Evolutionary conservation across 2,797 vertebrate species (phyloP), one percentile per base, ranked within the genome.

Genomic region (Propithecus deckenii): DNA sequence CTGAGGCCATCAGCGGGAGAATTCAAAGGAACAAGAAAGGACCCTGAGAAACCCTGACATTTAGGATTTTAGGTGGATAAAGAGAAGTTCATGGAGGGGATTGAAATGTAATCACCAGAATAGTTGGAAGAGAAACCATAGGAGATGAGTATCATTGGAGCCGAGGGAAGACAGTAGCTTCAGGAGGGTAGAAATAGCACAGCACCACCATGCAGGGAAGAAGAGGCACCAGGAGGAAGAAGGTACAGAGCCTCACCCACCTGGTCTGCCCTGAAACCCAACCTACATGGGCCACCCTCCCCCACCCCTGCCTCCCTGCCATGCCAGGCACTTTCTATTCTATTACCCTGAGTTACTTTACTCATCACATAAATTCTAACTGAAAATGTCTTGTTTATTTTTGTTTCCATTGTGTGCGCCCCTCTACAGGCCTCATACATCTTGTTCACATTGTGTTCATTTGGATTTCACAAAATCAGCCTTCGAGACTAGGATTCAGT

Each of bases 151-250:
- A 5, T 52, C 22, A 32, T 1, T 23, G 7, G 48, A 61, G n/a
- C 38, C 14, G 20, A 57, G 2, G 20, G 30, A 43, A 86, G 55
- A 72, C 7, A 61, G 25, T 23, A 86, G 32, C 69, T 61, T 79
- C 48, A 55, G 30, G n/a, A 28, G 69, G 15, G 30, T 52, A 32
- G 15, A 55, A 12, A 0, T 1, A 30, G 38, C 8, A 46, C 2
- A 6, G 28, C 22, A 30, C 2, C 0, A 0, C 43, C 11, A 9
- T 0, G 0, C 8, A 61, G 32, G 30, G 7, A 48, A 41, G 20
- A 52, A 76, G 46, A 87, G 50, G 41, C 3, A 11, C 18, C 0
- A 2, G 4, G 32, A 57, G 15, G 61, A 38, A 35, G 63, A 69
- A 35, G 0, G 3, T 13, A 8, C 6, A 35, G 61, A 75, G 15